Evolutionary conservation across 2,888 invertebrate genomes (phyloP).

Genomic region (Rosalia funebris): DNA sequence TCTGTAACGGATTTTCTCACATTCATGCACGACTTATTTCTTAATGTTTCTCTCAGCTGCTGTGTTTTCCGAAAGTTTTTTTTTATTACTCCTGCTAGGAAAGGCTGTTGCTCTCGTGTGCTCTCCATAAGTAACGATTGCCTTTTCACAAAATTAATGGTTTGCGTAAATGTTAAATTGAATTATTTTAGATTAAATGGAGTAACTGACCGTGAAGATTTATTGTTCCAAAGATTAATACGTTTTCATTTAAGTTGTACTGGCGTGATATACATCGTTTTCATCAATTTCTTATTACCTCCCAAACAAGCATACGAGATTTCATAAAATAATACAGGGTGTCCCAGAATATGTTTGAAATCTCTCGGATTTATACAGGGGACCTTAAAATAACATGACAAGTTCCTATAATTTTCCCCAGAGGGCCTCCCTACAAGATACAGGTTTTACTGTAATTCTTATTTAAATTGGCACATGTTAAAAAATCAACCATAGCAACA

Average conservation of each 20-base stretch:
- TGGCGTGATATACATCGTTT: neutral
- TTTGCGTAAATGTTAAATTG: constrained; percentile 33
- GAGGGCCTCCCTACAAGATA: no score
- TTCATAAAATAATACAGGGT: no score
- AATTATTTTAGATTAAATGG: constrained; percentile 18
- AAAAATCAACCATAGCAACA: no score
- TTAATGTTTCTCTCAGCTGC: constrained; percentile 44
- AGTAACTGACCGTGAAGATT: constrained; percentile 12
- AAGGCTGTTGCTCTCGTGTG: neutral
- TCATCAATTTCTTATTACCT: constrained; percentile 4
- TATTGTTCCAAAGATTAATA: constrained; percentile 14
- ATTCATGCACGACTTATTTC: constrained; percentile 51
- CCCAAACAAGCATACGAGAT: no score
- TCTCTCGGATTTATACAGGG: no score
- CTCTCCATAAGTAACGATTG: no score
- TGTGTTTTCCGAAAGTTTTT: constrained; percentile 13
- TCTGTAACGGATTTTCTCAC: constrained; percentile 51
- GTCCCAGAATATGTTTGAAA: no score
- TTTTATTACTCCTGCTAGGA: constrained; percentile 2
- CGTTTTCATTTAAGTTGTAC: constrained; percentile 1
- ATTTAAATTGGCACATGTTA: no score
- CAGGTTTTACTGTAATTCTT: no score
- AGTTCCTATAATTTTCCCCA: no score
- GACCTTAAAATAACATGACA: no score
- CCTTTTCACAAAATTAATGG: constrained; percentile 31